Percentiles rank a stretch among this genome's conserved stretches.
Evolutionary conservation across 2,888 invertebrate genomes (phyloP).

Genomic region (Oasisia sp.): DNA sequence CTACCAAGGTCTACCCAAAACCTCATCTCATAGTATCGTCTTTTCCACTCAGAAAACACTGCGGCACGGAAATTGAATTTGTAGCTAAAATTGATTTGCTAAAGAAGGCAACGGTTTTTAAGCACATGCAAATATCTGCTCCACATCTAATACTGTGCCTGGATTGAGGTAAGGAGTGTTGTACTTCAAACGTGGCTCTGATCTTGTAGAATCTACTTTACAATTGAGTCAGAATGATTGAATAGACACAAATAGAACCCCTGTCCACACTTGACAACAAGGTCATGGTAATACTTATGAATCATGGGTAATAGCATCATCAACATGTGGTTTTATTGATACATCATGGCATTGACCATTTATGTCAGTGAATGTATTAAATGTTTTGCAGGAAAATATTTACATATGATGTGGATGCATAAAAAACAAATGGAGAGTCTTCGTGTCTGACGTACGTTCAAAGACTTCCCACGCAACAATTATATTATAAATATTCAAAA

Average conservation of each 20-base stretch:
- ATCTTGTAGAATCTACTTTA: neutral
- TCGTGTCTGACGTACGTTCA: too few species aligned
- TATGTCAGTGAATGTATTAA: too few species aligned
- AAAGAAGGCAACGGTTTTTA: neutral
- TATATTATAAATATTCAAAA: too few species aligned
- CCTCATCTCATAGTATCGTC: neutral
- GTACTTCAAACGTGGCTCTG: neutral
- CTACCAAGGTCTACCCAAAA: neutral
- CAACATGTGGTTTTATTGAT: too few species aligned
- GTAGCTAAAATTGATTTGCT: neutral
- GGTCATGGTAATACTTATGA: neutral
- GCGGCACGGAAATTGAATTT: neutral
- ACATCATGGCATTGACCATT: too few species aligned
- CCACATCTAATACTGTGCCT: neutral
- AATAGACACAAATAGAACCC: neutral
- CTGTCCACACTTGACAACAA: neutral
- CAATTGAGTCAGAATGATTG: neutral
- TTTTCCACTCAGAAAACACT: neutral
- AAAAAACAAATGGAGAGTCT: too few species aligned
- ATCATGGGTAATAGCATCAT: neutral
- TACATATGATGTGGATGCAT: too few species aligned
- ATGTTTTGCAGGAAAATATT: too few species aligned
- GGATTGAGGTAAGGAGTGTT: neutral
- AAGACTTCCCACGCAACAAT: too few species aligned
- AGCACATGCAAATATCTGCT: neutral